These are phyloP conservation scores for Erithacus rubecula DNA, from an alignment of 2,797 vertebrate genomes.

Conservation along the genomic window DNA sequence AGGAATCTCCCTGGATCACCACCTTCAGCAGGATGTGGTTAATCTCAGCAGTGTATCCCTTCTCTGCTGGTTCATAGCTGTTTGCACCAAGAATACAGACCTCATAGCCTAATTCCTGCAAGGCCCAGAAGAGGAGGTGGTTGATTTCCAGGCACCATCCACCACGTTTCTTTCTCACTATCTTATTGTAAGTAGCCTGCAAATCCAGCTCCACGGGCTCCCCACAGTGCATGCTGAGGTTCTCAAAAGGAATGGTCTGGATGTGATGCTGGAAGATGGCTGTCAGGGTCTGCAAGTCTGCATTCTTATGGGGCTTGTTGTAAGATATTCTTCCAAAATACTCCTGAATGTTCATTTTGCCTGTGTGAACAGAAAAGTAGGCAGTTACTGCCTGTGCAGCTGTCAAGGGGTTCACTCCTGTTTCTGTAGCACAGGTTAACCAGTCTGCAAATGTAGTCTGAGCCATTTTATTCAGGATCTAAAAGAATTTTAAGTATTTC, in stretches of 20 bases:
- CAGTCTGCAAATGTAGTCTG: not conserved
- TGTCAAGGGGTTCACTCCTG: not conserved
- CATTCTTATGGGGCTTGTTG: constrained; percentile 58
- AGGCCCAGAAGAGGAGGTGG: constrained; percentile 82
- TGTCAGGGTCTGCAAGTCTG: constrained; percentile 80
- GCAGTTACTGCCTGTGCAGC: not conserved
- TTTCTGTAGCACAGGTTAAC: not conserved
- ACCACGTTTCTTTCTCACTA: constrained; percentile 79
- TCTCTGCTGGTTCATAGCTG: constrained; percentile 58
- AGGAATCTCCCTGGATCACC: constrained; percentile 71
- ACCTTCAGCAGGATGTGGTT: constrained; percentile 82
- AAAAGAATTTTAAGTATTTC: not conserved
- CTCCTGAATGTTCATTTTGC: constrained; percentile 81
- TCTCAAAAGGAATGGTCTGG: constrained; percentile 82
- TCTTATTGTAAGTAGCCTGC: constrained; percentile 75
- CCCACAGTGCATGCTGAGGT: constrained; percentile 86
- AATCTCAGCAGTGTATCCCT: constrained; percentile 37
- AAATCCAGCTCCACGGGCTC: constrained; percentile 75
- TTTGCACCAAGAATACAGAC: constrained; percentile 68
- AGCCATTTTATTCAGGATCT: not conserved
- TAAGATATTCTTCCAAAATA: constrained; percentile 89
- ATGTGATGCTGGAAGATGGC: constrained; percentile 80
- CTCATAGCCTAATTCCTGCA: constrained; percentile 81
- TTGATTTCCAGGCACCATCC: constrained; percentile 89
- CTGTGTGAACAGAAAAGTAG: constrained; percentile 15